Percentiles rank a stretch among this genome's conserved stretches.
These are phyloP conservation scores for Chymomyza fuscimana DNA, from an alignment of 2,888 invertebrate genomes.

Conservation along the genomic window DNA sequence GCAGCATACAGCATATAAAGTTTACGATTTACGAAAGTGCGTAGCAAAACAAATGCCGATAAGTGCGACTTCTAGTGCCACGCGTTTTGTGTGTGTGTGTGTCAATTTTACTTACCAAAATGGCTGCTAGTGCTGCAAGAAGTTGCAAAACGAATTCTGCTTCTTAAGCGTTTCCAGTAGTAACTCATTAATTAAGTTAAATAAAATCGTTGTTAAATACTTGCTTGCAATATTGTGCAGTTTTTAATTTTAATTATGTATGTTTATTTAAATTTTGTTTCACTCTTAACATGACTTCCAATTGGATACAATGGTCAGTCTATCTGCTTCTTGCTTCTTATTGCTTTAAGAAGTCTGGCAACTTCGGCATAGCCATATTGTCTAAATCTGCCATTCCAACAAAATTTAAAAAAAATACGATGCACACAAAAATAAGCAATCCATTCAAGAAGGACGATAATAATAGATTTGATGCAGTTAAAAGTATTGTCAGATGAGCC, in stretches of 20 bases:
- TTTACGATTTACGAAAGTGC: slow-evolving; percentile 21
- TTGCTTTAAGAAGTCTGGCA: not conserved
- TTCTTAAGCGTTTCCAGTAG: not conserved
- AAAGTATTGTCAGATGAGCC: no score
- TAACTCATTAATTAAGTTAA: not conserved
- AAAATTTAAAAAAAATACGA: not conserved
- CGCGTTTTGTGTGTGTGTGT: not conserved
- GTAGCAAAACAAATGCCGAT: slow-evolving; percentile 45
- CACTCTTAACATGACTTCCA: not conserved
- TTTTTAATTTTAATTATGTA: not conserved
- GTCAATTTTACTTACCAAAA: not conserved
- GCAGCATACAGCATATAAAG: not conserved
- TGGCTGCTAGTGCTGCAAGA: not conserved
- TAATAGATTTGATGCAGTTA: no score
- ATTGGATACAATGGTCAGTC: not conserved
- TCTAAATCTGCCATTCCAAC: not conserved
- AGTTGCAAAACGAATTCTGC: not conserved
- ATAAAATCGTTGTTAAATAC: not conserved
- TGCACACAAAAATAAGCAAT: not conserved
- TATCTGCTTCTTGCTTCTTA: not conserved
- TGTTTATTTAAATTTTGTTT: not conserved
- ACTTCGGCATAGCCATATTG: not conserved
- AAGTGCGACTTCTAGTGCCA: no score
- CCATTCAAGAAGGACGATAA: not conserved
- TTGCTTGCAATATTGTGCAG: not conserved